phyloP scores from a whole-genome alignment of 2,888 invertebrate genomes.

The Rhagium mordax region DNA sequence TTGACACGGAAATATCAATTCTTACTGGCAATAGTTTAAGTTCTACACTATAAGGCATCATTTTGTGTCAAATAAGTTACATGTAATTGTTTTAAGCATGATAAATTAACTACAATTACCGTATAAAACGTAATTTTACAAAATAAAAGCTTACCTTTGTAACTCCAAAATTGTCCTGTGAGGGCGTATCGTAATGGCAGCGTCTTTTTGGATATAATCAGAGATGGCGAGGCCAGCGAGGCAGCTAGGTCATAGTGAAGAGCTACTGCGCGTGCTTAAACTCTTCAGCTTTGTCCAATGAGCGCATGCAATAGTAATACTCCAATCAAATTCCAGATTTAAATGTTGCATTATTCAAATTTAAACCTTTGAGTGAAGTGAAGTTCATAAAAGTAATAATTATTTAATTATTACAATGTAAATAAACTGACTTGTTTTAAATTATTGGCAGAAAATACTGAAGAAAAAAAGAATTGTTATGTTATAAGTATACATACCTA shows the following conservation, averaged over 20 bases:
- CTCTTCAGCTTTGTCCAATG: not conserved
- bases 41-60: slow-evolving; percentile 3
- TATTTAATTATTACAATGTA: too few relatives aligned
- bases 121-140: slow-evolving; percentile 18
- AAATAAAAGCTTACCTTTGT: slow-evolving; percentile 62
- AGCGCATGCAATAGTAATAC: not conserved
- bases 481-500: too few relatives aligned
- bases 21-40: slow-evolving; percentile 33
- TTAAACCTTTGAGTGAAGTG: not conserved
- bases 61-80: slow-evolving; percentile 18
- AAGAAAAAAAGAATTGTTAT: too few relatives aligned
- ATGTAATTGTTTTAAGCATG: not conserved
- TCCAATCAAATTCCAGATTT: not conserved
- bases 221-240: slow-evolving; percentile 71
- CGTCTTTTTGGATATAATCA: slow-evolving; percentile 68
- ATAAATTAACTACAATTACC: not conserved
- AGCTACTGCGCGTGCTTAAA: not conserved
- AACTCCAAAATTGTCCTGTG: slow-evolving; percentile 73
- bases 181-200: slow-evolving; percentile 74
- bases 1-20: slow-evolving; percentile 51
- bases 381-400: too few relatives aligned
- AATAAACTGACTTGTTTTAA: too few relatives aligned
- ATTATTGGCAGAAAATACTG: too few relatives aligned
- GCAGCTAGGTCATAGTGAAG: slow-evolving; percentile 2
- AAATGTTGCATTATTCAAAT: slow-evolving; percentile 8